A percentile compares a stretch with the other conserved stretches of the same genome.
phyloP scores from a whole-genome alignment of 2,888 invertebrate species.

The Empis livida region DNA sequence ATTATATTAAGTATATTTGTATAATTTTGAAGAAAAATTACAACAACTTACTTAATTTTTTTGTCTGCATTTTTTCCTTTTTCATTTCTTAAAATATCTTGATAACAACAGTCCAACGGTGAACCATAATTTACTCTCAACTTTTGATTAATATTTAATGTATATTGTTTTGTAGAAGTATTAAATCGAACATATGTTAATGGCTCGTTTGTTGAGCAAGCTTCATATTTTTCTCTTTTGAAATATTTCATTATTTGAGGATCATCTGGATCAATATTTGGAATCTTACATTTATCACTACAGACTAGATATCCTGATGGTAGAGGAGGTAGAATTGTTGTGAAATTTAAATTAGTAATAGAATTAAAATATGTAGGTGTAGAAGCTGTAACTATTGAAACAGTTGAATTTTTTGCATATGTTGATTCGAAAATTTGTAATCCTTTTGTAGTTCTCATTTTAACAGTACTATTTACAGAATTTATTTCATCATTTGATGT shows the following conservation, averaged over 20 bases:
- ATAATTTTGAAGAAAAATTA: no score
- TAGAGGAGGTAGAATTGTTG: no score
- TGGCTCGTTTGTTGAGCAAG: constrained; percentile 36
- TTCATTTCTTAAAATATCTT: constrained; percentile 24
- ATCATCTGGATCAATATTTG: constrained; percentile 46
- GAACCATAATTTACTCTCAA: constrained; percentile 17
- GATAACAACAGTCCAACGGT: constrained; percentile 28
- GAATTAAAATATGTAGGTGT: constrained; percentile 11
- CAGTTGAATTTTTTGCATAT: no score
- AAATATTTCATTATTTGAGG: constrained; percentile 40
- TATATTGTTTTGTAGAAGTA: constrained; percentile 19
- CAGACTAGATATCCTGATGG: constrained; percentile 35
- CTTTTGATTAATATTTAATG: constrained; percentile 22
- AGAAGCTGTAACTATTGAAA: constrained; percentile 7
- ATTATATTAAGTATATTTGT: no score
- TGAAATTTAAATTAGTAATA: constrained; percentile 10
- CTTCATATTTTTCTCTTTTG: constrained; percentile 39
- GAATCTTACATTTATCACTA: constrained; percentile 50
- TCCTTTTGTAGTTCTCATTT: background rate
- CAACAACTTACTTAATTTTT: constrained; percentile 21
- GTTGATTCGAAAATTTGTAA: constrained; percentile 1
- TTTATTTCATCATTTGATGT: background rate
- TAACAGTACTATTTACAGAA: background rate
- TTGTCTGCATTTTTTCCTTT: constrained; percentile 21
- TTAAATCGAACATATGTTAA: constrained; percentile 26